These are phyloP conservation scores for Ciconia nigra DNA, from an alignment of 2,797 vertebrate genomes.

Conservation along the genomic window DNA sequence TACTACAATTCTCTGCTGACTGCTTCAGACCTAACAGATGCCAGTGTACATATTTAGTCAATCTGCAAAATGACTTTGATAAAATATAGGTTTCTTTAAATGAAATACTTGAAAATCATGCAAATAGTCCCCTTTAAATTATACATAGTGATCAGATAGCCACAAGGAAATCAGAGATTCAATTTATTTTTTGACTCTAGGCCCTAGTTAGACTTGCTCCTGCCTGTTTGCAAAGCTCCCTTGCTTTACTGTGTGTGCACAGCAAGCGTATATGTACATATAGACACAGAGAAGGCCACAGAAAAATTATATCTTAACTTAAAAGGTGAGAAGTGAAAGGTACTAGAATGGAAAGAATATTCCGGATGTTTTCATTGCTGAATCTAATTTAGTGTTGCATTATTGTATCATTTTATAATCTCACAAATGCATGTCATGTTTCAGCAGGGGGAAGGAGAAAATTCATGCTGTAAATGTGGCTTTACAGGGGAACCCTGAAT, in stretches of 20 bases:
- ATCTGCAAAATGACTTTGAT: background rate
- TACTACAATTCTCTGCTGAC: background rate
- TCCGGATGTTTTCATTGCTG: background rate
- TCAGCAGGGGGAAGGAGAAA: background rate
- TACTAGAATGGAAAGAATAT: background rate
- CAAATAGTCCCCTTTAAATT: background rate
- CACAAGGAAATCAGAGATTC: background rate
- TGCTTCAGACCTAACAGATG: background rate
- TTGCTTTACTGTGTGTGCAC: background rate
- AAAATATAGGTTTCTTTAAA: background rate
- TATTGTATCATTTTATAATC: background rate
- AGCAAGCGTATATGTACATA: fast-evolving
- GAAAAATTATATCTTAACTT: background rate
- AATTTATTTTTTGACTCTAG: background rate
- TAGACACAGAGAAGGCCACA: fast-evolving
- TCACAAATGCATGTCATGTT: fast-evolving
- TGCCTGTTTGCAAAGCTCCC: background rate
- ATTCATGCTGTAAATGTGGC: background rate
- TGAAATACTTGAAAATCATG: background rate
- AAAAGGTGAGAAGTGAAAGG: background rate
- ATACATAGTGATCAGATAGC: background rate
- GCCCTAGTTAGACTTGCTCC: background rate
- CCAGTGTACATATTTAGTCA: background rate
- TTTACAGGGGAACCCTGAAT: background rate
- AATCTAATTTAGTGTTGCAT: background rate